phyloP scores from a whole-genome alignment of 2,113 vertebrate genomes.

The Actenoides lindsayi region DNA sequence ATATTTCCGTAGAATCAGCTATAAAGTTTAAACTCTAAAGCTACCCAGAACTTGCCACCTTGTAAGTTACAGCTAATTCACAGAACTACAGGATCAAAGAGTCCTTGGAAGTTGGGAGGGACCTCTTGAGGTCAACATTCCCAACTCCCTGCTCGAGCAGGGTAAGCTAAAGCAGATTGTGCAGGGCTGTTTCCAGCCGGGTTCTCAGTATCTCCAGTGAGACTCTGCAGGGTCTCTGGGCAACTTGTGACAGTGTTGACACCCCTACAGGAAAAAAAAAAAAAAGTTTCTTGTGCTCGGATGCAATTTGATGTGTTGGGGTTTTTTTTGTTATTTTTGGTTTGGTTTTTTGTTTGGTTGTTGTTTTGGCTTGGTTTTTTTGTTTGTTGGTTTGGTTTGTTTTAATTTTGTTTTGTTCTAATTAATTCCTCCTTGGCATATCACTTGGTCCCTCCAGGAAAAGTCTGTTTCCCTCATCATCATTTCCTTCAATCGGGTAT shows the following conservation, averaged over 20 bases:
- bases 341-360: too few relatives aligned
- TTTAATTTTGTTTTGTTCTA: too few relatives aligned
- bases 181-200: not conserved
- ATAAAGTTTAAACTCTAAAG: not conserved
- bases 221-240: not conserved
- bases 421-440: not conserved
- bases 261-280: not conserved
- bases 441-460: not conserved
- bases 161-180: not conserved
- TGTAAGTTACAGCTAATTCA: not conserved
- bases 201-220: not conserved
- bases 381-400: too few relatives aligned
- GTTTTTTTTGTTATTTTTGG: too few relatives aligned
- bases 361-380: too few relatives aligned
- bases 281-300: not conserved
- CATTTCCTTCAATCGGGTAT: not conserved
- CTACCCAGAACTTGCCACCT: not conserved
- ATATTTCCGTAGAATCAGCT: not conserved
- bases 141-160: not conserved
- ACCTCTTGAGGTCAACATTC: not conserved
- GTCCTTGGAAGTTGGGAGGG: fast-evolving
- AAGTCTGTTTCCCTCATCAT: not conserved
- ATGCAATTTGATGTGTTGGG: not conserved
- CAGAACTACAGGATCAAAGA: not conserved
- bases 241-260: not conserved